Base-by-base conservation (phyloP, 2,113 vertebrate genomes). In the Carollia perspicillata region DNA sequence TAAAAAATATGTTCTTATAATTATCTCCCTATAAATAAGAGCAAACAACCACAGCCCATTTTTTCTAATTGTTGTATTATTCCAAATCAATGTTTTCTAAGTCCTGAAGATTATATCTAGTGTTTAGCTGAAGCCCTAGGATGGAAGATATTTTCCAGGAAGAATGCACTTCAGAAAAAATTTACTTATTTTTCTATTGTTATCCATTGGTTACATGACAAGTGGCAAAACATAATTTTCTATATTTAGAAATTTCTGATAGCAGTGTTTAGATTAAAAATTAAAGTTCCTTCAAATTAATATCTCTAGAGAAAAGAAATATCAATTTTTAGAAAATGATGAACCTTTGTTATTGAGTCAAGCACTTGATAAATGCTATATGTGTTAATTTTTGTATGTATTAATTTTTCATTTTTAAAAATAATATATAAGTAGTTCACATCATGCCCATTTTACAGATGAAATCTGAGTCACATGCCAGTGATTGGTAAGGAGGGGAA, bases 11-110 rank as follows among this genome's bases (percentile, higher is more conserved):
- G 72, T 93, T 30, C 42, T 95, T 96, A 81, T 95, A 65, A 66
- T 98, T 96, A 79, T 96, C 72, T 97, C 96, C 30, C 42, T 93
- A 37, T 96, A 89, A 93, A 93, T 95, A 72, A 96, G 30, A 81
- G 68, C 55, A 94, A 96, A 0, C 0, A 33, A 42, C 7, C 79
- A 42, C 68, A 90, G 78, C 40, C 81, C 74, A 84, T 92, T 55
- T 93, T 96, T 89, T 66, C 5, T 94, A 96, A 96, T 97, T 96
- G 90, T 77, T 96, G 37, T 72, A 51, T 89, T 96, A 94, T 89
- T 97, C 77, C 95, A 96, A 97, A 97, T 40, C 20, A 86, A 94
- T 95, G 2, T 78, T 96, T 81, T 92, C 71, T 93, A 96, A 97
- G 79, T 93, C 69, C 22, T 97, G 40, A 96, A 66, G 71, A 96